Evolutionary conservation across 1,140 invertebrate genomes (phyloP).

Genomic region (Lepidurus arcticus): DNA sequence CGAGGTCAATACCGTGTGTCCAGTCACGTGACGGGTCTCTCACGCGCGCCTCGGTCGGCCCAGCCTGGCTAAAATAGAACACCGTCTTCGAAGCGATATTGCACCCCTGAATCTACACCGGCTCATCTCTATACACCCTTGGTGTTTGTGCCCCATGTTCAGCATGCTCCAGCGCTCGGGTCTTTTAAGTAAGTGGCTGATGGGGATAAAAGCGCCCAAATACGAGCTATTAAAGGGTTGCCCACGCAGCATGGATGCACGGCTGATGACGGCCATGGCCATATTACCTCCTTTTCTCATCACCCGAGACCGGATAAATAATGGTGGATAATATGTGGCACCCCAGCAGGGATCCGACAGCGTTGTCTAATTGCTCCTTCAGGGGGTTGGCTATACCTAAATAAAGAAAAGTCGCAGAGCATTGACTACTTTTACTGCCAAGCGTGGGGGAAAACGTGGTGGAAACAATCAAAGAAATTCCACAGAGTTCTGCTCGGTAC

Average conservation of each 20-base stretch:
- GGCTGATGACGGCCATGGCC: slow-evolving; percentile 6
- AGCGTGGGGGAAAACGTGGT: not conserved
- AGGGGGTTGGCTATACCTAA: not conserved
- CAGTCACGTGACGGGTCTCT: not conserved
- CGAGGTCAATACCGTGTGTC: slow-evolving; percentile 18
- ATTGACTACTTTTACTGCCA: not conserved
- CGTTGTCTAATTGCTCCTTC: slow-evolving; percentile 14
- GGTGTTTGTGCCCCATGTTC: not conserved
- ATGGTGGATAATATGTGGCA: slow-evolving; percentile 19
- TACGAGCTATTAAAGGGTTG: slow-evolving; percentile 18
- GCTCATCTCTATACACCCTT: not conserved
- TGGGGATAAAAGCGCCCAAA: not conserved
- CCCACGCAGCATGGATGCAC: slow-evolving; percentile 8
- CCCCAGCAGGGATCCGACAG: slow-evolving; percentile 20
- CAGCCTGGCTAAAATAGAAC: not conserved
- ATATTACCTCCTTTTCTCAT: slow-evolving; percentile 19
- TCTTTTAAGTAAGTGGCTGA: not conserved
- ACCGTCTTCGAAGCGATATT: no score
- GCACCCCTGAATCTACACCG: no score
- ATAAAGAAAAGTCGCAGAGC: not conserved
- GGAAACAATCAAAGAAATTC: not conserved
- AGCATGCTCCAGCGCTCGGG: not conserved
- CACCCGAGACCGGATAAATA: slow-evolving; percentile 10
- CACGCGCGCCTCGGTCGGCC: not conserved
- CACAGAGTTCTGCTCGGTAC: not conserved